Evolutionary conservation across 2,113 vertebrate species (phyloP), one percentile per base, ranked within the genome.

Genomic region (Ceuthmochares aereus): DNA sequence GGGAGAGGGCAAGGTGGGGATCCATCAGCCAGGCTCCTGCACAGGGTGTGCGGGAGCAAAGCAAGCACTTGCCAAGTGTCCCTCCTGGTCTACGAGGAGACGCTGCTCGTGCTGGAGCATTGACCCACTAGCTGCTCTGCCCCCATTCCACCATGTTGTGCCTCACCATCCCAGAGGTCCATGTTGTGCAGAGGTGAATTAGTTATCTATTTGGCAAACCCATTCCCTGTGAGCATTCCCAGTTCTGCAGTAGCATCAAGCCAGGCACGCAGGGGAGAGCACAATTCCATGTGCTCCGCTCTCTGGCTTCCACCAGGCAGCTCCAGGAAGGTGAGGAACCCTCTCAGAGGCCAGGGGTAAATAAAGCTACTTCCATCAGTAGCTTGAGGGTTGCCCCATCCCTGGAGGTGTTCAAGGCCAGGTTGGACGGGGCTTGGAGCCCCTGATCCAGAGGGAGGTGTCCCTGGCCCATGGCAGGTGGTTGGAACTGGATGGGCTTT

Each of bases 71-170:
- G 36, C 42, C 13, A 1, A 26, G 25, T 4, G 8, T 56, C 54
- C 73, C 0, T 29, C 40, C 59, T 62, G 22, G 10, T 36, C 26
- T 47, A 2, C 12, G 26, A 27, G 29, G 51, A 51, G 78, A 30
- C 22, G 1, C 10, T 6, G 25, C 68, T 60, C 3, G 0, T 7
- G 21, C 34, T 25, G 58, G n/a, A 47, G 6, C 56, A 47, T 25
- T 0, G 0, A 64, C 66, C 77, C 40, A 81, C 36, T 63, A 54
- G 18, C 29, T 54, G 13, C 67, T 77, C 55, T 56, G 16, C 14
- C 51, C 62, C 26, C 55, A 20, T 45, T 22, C 12, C 6, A 6
- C 18, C 63, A 4, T 0, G 0, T 1, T 7, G 5, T 36, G 14
- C 37, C 37, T 67, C 67, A 18, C 25, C 37, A 49, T n/a, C 62